Percentiles rank a stretch among this genome's conserved stretches.
Evolutionary conservation across 2,113 vertebrate species (phyloP).

Genomic region (Cynopterus brachyotis): DNA sequence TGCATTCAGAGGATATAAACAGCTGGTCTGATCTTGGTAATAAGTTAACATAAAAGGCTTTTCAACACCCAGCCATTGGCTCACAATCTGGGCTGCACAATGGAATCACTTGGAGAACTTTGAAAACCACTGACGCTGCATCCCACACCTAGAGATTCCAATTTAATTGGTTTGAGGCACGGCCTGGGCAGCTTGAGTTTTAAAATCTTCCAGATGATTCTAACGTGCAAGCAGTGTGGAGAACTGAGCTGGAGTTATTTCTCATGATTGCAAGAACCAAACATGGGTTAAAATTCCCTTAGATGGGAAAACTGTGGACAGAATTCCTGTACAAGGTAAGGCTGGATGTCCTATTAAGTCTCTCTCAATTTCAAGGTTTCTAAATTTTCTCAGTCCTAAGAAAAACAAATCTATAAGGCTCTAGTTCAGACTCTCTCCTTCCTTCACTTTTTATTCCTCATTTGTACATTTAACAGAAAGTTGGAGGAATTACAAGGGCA

Average conservation of each 20-base stretch:
- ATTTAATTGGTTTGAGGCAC: not conserved
- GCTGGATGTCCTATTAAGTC: not conserved
- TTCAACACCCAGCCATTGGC: not conserved
- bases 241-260: not conserved
- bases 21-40: not conserved
- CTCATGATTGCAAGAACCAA: not conserved
- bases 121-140: rapidly evolving
- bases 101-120: not conserved
- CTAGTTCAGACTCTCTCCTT: not conserved
- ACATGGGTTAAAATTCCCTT: no score
- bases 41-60: not conserved
- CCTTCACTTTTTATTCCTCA: not conserved
- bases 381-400: not conserved
- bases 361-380: not conserved
- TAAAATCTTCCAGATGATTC: not conserved
- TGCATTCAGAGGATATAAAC: not conserved
- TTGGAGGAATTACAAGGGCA: not conserved
- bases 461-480: not conserved
- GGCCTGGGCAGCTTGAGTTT: not conserved
- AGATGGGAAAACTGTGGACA: not conserved
- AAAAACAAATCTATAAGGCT: not conserved
- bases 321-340: not conserved
- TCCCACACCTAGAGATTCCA: no score
- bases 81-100: not conserved
- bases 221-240: rapidly evolving